These are phyloP conservation scores for Coturnix japonica DNA, from an alignment of 2,113 vertebrate species.

Conservation along the genomic window DNA sequence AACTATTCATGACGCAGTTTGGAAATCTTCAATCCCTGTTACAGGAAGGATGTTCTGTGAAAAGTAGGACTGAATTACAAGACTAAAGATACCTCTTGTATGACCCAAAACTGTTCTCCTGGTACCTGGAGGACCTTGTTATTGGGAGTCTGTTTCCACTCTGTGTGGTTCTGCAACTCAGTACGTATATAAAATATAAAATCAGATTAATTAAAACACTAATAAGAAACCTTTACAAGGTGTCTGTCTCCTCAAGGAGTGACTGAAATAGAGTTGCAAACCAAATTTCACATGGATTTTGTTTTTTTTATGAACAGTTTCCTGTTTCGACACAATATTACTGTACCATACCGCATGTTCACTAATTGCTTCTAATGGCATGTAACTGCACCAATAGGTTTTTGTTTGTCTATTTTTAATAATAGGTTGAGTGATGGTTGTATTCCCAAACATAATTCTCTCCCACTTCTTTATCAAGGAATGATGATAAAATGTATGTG, in stretches of 20 bases:
- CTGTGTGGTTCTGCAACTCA: neutral
- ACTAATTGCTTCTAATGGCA: slow-evolving; percentile 51
- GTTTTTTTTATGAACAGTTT: slow-evolving; percentile 17
- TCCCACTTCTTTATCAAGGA: slow-evolving; percentile 9
- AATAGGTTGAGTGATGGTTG: slow-evolving; percentile 30
- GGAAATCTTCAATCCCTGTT: neutral
- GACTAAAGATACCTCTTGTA: neutral
- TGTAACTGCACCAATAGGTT: slow-evolving; percentile 9
- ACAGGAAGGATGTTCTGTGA: neutral
- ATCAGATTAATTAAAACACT: neutral
- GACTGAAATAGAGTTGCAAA: neutral
- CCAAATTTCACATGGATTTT: neutral
- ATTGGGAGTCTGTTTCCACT: neutral
- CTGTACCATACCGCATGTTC: slow-evolving; percentile 9
- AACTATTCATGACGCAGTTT: neutral
- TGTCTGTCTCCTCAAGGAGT: neutral
- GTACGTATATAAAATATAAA: neutral
- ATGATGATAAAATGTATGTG: neutral
- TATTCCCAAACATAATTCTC: slow-evolving; percentile 2
- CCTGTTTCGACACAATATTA: slow-evolving; percentile 22
- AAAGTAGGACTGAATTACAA: neutral
- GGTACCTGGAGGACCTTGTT: neutral
- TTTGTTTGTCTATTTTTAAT: neutral
- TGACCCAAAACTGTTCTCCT: neutral
- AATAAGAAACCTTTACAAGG: neutral